Evolutionary conservation across 2,113 vertebrate genomes (phyloP), one percentile per base, ranked within the genome.

Genomic region (Platichthys flesus): DNA sequence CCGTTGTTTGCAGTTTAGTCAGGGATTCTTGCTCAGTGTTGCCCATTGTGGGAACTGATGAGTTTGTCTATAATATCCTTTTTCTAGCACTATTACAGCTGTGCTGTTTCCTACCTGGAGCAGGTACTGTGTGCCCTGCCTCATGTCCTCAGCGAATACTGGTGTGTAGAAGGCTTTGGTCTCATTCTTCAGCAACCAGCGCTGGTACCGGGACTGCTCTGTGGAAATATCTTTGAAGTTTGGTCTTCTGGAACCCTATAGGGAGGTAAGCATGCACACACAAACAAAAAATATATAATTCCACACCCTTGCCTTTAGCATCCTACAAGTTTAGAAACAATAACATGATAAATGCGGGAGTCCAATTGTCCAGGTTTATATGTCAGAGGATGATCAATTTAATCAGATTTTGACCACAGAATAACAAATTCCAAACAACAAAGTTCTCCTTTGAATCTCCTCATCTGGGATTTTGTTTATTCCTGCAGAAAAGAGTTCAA

Each of bases 131-230:
- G 95, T 93, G 16, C 98, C 98, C 86, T 97, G 96, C 57, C 97
- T 94, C 79, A 99, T 93, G 84, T 99, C 97, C 72, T 99, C 98
- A 26, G 97, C 97, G 58, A 97, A 96, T 16, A 99, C 98, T 0
- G 96, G 95, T 0, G 96, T 95, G 90, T 99, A 99, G 91, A 99
- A 99, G 16, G 95, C 96, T 89, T 99, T 99, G 90, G 95, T 96
- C 91, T 97, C 97, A 28, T 96, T 96, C 91, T 95, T 97, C 82
- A 99, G 94, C 20, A 99, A 94, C 97, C 97, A 99, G 24, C 97
- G 95, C 63, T 99, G 98, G 71, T 97, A 98, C 28, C 91, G 96
- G 28, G 95, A 67, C 89, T 97, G 92, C 71, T 99, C 97, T 62
- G 94, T 91, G 37, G 96, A 92, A 61, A 99, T 85, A 7, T 99